These are phyloP conservation scores for Hemistola chrysoprasaria DNA, from an alignment of 2,888 invertebrate species.

Conservation along the genomic window DNA sequence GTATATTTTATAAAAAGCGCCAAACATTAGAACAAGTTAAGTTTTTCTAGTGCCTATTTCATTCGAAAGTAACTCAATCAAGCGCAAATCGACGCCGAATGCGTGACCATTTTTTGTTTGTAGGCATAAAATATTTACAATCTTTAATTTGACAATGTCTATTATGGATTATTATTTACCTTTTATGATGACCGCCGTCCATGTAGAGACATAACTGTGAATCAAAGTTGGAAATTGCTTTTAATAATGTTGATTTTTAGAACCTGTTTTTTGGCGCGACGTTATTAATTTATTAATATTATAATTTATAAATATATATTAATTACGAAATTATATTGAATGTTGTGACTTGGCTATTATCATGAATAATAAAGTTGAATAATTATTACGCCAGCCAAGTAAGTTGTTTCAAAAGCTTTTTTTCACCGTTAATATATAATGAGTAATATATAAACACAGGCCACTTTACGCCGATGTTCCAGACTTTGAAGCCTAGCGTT, in stretches of 20 bases:
- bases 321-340: no score
- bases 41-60: conserved; percentile 6
- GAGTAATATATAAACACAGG: no score
- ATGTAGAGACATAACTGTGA: conserved; percentile 11
- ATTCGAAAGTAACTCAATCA: conserved; percentile 6
- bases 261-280: no score
- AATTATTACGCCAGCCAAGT: no score
- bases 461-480: no score
- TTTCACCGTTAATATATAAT: no score
- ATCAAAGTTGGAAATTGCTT: conserved; percentile 28
- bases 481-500: no score
- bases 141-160: conserved; percentile 9
- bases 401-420: no score
- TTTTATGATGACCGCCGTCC: background rate
- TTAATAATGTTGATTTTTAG: conserved; percentile 10
- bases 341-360: no score
- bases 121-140: conserved; percentile 12
- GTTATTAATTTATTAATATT: no score
- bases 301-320: no score
- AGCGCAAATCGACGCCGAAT: conserved; percentile 3
- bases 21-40: background rate
- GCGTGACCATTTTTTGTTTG: conserved; percentile 13
- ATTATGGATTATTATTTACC: background rate
- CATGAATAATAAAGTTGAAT: no score
- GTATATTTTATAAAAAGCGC: background rate